Base-by-base conservation (phyloP, 2,888 invertebrate species). In the Dasysyrphus albostriatus region DNA sequence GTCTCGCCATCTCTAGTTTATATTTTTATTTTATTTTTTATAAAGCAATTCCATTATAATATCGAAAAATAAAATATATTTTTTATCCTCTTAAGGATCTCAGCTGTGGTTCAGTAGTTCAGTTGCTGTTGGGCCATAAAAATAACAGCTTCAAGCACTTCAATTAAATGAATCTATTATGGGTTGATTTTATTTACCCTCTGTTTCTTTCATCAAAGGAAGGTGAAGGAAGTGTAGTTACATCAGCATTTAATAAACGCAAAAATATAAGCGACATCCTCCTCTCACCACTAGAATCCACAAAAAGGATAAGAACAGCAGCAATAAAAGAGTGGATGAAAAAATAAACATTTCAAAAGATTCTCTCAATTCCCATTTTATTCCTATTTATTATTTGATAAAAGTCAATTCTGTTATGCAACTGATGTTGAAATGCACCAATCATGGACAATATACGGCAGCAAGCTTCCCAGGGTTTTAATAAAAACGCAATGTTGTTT, bases 291-390 rank as follows among this genome's bases (percentile, higher is more conserved):
- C 12, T 42, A n/a, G 4, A 16, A 9, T 19, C 56, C 3, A 3
- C 44, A 59, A 19, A 58, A 59, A 24, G 19, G 12, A 58, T 14
- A 14, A 12, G 14, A 58, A 37, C 58, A 9, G 19, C 34, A 37
- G 24, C 39, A 39, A n/a, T n/a, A 44, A 29, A 63, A 42, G 9
- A 70, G 7, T 12, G 12, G 49, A 76, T 76, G 24, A 24, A 34
- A 59, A 77, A 77, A 59, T 49, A 59, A 70, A 70, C 70, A 69
- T 61, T 61, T 32, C 42, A 51, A 6, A 61, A 59, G 51, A 70
- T 54, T 42, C 16, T n/a, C n/a, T 42, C 42, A 61, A 69, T 54
- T 42, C 47, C 5, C n/a, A 10, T 78, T 78, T 77, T 44, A 69
- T 70, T 77, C 8, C 29, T 34, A 54, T 16, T 59, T 19, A 56